phyloP scores from a whole-genome alignment of 2,113 vertebrate genomes.

The Notechis scutatus region DNA sequence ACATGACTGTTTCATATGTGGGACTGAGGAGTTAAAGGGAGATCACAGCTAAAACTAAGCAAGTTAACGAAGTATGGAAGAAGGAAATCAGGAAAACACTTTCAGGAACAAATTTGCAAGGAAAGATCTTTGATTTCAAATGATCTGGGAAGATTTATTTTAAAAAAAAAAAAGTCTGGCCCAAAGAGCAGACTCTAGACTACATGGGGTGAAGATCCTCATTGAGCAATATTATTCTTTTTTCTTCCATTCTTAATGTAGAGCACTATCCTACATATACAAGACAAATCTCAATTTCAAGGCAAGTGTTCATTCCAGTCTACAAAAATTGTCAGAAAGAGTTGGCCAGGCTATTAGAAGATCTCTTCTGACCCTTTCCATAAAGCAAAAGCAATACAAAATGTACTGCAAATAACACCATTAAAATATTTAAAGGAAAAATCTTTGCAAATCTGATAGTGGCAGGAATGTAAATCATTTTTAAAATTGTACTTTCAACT shows the following conservation, averaged over 20 bases:
- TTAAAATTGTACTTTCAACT: background rate
- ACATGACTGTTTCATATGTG: background rate
- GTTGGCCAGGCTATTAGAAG: background rate
- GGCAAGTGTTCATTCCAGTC: background rate
- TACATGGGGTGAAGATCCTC: background rate
- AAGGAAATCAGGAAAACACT: background rate
- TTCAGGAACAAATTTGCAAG: background rate
- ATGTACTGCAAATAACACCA: slow-evolving; percentile 13
- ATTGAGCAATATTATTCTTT: background rate
- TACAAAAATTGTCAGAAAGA: slow-evolving; percentile 1
- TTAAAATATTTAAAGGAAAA: background rate
- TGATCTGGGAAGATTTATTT: background rate
- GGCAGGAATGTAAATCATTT: background rate
- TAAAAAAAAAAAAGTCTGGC: background rate
- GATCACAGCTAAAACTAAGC: background rate
- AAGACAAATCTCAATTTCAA: background rate
- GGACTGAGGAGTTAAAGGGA: background rate
- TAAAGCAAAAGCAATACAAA: slow-evolving; percentile 25
- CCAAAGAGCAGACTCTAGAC: background rate
- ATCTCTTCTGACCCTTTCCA: slow-evolving; percentile 13
- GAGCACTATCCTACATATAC: background rate
- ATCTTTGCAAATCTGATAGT: background rate
- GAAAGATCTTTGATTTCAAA: background rate
- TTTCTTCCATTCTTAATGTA: background rate
- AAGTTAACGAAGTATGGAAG: background rate